Evolutionary conservation across 2,888 invertebrate genomes (phyloP).

Genomic region (Seira musarum): DNA sequence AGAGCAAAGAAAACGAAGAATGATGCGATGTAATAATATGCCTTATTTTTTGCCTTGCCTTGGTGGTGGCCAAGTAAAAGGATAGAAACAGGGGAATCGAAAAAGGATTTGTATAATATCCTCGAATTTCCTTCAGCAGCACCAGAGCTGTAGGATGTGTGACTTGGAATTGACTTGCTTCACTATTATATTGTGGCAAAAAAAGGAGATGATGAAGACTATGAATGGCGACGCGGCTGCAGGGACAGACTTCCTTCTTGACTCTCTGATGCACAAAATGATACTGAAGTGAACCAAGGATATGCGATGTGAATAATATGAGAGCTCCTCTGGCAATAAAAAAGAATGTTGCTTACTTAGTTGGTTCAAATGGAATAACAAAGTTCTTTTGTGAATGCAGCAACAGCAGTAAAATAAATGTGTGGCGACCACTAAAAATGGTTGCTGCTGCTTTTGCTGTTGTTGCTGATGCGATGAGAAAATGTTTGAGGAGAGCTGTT

Average conservation of each 20-base stretch:
- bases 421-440: slow-evolving; percentile 5
- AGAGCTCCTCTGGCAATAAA: neutral
- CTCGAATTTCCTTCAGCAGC: too few relatives aligned
- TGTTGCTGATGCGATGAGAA: neutral
- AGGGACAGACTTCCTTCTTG: slow-evolving; percentile 15
- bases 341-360: neutral
- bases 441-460: neutral
- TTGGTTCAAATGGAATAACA: neutral
- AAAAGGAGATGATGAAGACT: neutral
- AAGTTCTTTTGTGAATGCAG: neutral
- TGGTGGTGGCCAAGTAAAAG: slow-evolving; percentile 2
- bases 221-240: slow-evolving; percentile 20
- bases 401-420: too few relatives aligned
- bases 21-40: too few relatives aligned
- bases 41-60: too few relatives aligned
- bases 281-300: slow-evolving; percentile 51
- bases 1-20: too few relatives aligned
- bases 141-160: too few relatives aligned
- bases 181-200: neutral
- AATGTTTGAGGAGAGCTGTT: slow-evolving; percentile 2
- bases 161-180: neutral
- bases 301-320: slow-evolving; percentile 1
- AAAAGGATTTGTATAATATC: neutral
- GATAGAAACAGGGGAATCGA: neutral
- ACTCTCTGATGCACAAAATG: slow-evolving; percentile 36